Conservation (phyloP, 1,140 invertebrate genomes). For the Drosophila arawakana region DNA sequence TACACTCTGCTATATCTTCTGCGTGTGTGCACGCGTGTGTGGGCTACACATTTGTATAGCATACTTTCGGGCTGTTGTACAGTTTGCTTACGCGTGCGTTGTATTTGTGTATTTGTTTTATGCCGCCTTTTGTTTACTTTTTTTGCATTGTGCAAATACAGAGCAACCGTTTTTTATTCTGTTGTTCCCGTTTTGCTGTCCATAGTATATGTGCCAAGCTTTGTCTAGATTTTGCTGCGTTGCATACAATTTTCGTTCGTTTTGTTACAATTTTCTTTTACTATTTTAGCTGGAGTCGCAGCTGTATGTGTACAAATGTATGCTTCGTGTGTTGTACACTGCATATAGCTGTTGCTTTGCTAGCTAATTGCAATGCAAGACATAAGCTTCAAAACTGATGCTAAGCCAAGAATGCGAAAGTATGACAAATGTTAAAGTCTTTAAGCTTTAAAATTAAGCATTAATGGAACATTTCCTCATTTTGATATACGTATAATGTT, state of each 20-base stretch:
- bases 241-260: slow-evolving; percentile 46
- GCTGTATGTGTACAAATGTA: not conserved
- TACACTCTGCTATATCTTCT: slow-evolving; percentile 1
- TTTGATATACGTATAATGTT: not conserved
- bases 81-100: slow-evolving; percentile 38
- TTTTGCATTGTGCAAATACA: slow-evolving; percentile 69
- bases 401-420: not conserved
- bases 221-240: slow-evolving; percentile 70
- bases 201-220: slow-evolving; percentile 63
- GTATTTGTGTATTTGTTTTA: slow-evolving; percentile 55
- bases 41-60: slow-evolving; percentile 62
- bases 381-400: slow-evolving; percentile 1
- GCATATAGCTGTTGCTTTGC: not conserved
- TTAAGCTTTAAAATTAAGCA: slow-evolving; percentile 1
- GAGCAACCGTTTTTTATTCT: slow-evolving; percentile 2
- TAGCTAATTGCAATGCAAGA: slow-evolving; percentile 19
- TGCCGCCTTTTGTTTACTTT: slow-evolving; percentile 68
- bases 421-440: slow-evolving; percentile 19
- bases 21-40: slow-evolving; percentile 19
- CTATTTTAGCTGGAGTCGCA: slow-evolving; percentile 16
- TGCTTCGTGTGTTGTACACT: not conserved
- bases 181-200: not conserved
- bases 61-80: slow-evolving; percentile 62
- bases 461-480: not conserved
- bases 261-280: not conserved